phyloP scores from a whole-genome alignment of 2,888 invertebrate genomes.

The Ceramica pisi region DNA sequence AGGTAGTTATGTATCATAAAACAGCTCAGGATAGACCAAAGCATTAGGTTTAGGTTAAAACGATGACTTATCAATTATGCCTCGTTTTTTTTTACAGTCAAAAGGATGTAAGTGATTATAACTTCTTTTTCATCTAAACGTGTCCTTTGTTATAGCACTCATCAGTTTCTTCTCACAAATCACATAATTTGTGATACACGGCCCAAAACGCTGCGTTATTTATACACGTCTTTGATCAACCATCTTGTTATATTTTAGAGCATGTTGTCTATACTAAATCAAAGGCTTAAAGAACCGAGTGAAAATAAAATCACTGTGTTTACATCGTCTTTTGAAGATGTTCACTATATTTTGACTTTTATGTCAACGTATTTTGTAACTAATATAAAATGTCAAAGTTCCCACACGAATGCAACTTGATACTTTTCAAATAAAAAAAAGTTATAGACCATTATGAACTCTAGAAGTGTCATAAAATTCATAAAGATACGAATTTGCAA shows the following conservation, averaged over 20 bases:
- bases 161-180: conserved; percentile 24
- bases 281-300: conserved; percentile 31
- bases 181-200: conserved; percentile 42
- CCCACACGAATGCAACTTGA: conserved; percentile 36
- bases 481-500: conserved; percentile 60
- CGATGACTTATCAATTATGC: conserved; percentile 21
- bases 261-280: conserved; percentile 38
- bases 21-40: no score
- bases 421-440: conserved; percentile 40
- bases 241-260: conserved; percentile 22
- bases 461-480: conserved; percentile 34
- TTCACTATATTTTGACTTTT: conserved; percentile 16
- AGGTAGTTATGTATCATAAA: no score
- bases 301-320: conserved; percentile 40
- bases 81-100: conserved; percentile 16
- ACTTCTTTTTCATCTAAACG: conserved; percentile 42
- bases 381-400: conserved; percentile 36
- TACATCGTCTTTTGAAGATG: conserved; percentile 44
- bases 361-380: conserved; percentile 6
- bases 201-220: conserved; percentile 25
- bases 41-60: no score
- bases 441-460: conserved; percentile 32
- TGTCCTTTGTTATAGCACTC: conserved; percentile 47
- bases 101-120: conserved; percentile 38
- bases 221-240: conserved; percentile 57